A percentile compares a stretch with the other conserved stretches of the same genome.
These are phyloP conservation scores for Papilio protenor DNA, from an alignment of 2,888 invertebrate genomes.

Conservation along the genomic window DNA sequence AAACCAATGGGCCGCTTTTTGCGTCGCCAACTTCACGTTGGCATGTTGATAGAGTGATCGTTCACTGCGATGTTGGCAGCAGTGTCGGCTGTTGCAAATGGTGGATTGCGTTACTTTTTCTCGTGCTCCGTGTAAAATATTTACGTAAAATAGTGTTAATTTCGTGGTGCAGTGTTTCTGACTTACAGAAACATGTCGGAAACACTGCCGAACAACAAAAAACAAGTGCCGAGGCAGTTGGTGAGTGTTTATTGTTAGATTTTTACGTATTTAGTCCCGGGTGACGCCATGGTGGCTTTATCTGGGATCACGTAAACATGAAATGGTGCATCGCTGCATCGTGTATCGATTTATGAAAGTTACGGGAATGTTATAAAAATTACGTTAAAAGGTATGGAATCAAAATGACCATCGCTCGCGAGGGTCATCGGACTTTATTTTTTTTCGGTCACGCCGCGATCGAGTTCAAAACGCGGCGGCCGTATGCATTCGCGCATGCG, in stretches of 20 bases:
- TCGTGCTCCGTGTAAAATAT: slow-evolving; percentile 84
- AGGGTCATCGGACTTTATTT: slow-evolving; percentile 76
- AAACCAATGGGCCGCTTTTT: slow-evolving; percentile 71
- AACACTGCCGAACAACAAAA: slow-evolving; percentile 84
- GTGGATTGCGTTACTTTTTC: slow-evolving; percentile 85
- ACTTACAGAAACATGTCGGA: slow-evolving; percentile 83
- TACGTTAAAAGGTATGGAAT: slow-evolving; percentile 55
- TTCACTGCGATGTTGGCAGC: slow-evolving; percentile 75
- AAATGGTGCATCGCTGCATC: slow-evolving; percentile 85
- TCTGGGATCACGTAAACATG: slow-evolving; percentile 87
- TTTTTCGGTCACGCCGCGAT: slow-evolving; percentile 78
- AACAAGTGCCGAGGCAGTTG: slow-evolving; percentile 86
- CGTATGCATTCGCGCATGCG: slow-evolving; percentile 84
- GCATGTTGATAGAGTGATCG: slow-evolving; percentile 71
- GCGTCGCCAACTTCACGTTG: slow-evolving; percentile 69
- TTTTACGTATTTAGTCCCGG: slow-evolving; percentile 84
- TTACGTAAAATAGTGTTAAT: slow-evolving; percentile 84
- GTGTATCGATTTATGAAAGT: slow-evolving; percentile 81
- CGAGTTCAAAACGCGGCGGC: slow-evolving; percentile 82
- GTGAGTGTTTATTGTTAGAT: slow-evolving; percentile 84
- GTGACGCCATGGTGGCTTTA: slow-evolving; percentile 87
- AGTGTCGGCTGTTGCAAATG: slow-evolving; percentile 84
- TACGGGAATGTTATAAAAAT: slow-evolving; percentile 59
- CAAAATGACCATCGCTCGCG: slow-evolving; percentile 60
- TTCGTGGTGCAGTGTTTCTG: slow-evolving; percentile 83